phyloP scores from a whole-genome alignment of 2,797 vertebrate species.

The Hippocampus kuda region DNA sequence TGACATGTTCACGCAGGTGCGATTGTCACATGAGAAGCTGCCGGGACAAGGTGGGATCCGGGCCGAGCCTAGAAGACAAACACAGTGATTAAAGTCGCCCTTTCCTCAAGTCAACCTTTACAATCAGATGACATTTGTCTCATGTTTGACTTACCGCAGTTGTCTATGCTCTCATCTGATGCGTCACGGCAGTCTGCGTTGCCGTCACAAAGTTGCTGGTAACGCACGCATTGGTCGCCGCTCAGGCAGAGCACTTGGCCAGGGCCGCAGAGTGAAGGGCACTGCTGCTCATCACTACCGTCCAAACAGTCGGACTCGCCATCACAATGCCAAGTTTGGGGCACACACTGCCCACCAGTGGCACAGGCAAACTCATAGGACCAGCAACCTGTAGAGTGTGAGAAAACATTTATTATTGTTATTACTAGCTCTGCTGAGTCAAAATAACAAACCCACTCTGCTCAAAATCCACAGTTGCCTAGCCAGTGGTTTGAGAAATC shows the following conservation, averaged over 20 bases:
- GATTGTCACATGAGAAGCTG: constrained; percentile 70
- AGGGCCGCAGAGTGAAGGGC: constrained; percentile 55
- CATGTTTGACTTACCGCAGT: constrained; percentile 65
- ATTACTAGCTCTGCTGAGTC: no score
- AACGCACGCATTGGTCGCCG: constrained; percentile 66
- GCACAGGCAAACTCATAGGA: constrained; percentile 69
- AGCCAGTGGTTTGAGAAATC: no score
- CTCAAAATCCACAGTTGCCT: no score
- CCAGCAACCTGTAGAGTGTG: constrained; percentile 52
- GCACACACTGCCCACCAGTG: constrained; percentile 68
- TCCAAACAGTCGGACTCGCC: constrained; percentile 78
- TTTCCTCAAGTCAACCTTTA: no score
- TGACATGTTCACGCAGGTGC: constrained; percentile 66
- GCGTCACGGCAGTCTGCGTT: constrained; percentile 70
- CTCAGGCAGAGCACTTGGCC: constrained; percentile 61
- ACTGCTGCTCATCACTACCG: constrained; percentile 71
- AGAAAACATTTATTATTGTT: neutral
- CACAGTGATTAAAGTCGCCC: neutral
- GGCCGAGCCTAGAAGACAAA: constrained; percentile 57
- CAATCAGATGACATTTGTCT: neutral
- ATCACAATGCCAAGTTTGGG: constrained; percentile 78
- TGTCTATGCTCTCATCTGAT: constrained; percentile 72
- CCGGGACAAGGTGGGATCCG: constrained; percentile 68
- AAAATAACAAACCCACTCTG: no score
- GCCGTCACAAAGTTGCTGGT: constrained; percentile 75